Conservation (phyloP, 2,113 vertebrate genomes). For the Spheniscus mendiculus region DNA sequence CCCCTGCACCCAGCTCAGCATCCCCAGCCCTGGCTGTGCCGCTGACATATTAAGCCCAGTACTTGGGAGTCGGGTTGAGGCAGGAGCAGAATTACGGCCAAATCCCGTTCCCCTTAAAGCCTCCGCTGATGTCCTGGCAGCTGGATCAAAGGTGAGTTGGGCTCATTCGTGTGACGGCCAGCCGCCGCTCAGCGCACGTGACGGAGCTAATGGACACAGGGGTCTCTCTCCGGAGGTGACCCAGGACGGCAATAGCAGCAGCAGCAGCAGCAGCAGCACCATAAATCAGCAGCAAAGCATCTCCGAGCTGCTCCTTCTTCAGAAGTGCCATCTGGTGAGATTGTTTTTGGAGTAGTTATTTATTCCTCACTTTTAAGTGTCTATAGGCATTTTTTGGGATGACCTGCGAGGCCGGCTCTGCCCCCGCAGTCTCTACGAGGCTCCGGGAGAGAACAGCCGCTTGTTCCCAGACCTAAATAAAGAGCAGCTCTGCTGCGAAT, state of each 20-base stretch:
- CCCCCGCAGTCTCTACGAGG: background rate
- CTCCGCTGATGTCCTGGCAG: background rate
- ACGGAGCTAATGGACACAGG: fast-evolving
- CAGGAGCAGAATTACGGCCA: background rate
- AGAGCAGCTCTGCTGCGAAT: constrained; percentile 1
- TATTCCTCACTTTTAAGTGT: constrained; percentile 22
- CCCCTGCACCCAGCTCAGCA: background rate
- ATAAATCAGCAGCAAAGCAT: constrained; percentile 35
- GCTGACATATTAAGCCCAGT: fast-evolving
- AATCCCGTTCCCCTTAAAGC: background rate
- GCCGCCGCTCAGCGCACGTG: fast-evolving
- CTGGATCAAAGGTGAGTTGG: background rate
- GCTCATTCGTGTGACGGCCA: fast-evolving
- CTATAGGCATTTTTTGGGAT: background rate
- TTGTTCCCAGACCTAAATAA: constrained; percentile 46
- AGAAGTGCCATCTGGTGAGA: constrained; percentile 51
- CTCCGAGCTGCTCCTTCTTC: background rate
- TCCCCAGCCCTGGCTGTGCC: background rate
- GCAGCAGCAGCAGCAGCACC: background rate
- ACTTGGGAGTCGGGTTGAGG: fast-evolving
- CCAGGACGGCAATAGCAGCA: background rate
- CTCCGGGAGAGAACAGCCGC: background rate
- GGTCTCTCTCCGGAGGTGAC: background rate
- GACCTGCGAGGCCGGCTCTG: constrained; percentile 23
- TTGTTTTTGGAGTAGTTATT: constrained; percentile 29